Percentiles rank a stretch among this genome's conserved stretches.
phyloP scores from a whole-genome alignment of 2,888 invertebrate species.

The Loripinus fragilis region DNA sequence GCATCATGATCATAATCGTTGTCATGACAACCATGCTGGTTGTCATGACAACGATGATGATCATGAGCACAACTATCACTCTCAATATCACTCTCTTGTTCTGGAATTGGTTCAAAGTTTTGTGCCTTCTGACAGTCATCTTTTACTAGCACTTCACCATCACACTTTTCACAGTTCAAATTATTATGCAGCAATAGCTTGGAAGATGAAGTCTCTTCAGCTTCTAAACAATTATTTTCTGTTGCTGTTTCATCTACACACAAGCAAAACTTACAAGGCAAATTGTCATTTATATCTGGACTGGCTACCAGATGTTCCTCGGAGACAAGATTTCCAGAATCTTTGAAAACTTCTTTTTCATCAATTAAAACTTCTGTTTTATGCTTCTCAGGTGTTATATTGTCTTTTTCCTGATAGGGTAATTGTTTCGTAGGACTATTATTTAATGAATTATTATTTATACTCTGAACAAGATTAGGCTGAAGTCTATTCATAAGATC shows the following conservation, averaged over 20 bases:
- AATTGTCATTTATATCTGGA: neutral
- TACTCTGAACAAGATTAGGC: slow-evolving; percentile 34
- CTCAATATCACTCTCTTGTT: slow-evolving; percentile 52
- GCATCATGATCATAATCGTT: slow-evolving; percentile 49
- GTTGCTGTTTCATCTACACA: neutral
- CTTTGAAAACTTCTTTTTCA: slow-evolving; percentile 54
- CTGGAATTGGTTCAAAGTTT: slow-evolving; percentile 36
- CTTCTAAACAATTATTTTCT: neutral
- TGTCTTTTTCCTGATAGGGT: neutral
- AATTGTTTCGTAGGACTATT: neutral
- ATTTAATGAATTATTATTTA: neutral
- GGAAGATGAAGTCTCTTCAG: neutral
- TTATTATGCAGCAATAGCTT: slow-evolving; percentile 5
- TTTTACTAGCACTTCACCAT: slow-evolving; percentile 13
- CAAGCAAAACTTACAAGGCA: slow-evolving; percentile 1
- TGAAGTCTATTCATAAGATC: slow-evolving; percentile 52
- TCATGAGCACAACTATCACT: slow-evolving; percentile 33
- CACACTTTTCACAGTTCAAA: neutral
- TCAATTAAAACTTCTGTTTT: slow-evolving; percentile 23
- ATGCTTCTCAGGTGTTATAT: neutral
- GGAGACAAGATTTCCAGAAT: neutral
- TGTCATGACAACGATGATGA: slow-evolving; percentile 45
- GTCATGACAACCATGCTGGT: slow-evolving; percentile 45
- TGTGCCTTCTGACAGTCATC: neutral
- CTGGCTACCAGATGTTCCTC: neutral